Evolutionary conservation across 1,140 invertebrate species (phyloP), one percentile per base, ranked within the genome.

Genomic region (Potamilus streckersoni): DNA sequence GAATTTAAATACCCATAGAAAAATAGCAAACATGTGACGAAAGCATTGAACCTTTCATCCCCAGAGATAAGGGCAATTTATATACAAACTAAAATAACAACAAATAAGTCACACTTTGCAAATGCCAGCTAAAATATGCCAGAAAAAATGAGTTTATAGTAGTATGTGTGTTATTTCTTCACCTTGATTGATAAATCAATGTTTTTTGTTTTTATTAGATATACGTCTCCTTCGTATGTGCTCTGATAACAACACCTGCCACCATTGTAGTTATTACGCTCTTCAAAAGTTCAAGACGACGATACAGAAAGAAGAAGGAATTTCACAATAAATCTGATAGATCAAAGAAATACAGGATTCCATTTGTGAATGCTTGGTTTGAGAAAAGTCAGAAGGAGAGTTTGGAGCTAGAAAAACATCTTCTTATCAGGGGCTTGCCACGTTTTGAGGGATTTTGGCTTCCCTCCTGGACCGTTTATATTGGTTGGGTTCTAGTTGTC

Each of bases 401-500:
- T 23, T 49, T 62, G 62, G 71, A 74, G 19, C 64, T 79, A 19
- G 73, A 81, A 59, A 62, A 78, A n/a, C 71, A 72, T 56, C 31
- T 80, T 1, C 20, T 78, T 1, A 38, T 71, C 11, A 76, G 66
- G 69, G 80, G 73, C 58, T 69, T 76, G 19, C 74, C 75, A 16
- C 38, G 38, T 62, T 64, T 27, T 38, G 31, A 72, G 58, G 70
- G 71, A 6, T 72, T 72, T 4, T n/a, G 73, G 5, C 75, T 85
- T 56, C 86, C 86, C 2, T 63, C 80, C 16, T 79, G 71, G 62
- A 79, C 63, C 55, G 19, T 72, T 27, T 79, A 83, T 76, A 60
- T 87, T 20, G 80, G 80, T 16, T 87, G 86, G 86, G 15, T 79
- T 4, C 60, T 85, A 0, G 74, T 85, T 3, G 31, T 79, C 55